phyloP scores from a whole-genome alignment of 1,140 invertebrate genomes.

The Metopolophium dirhodum region DNA sequence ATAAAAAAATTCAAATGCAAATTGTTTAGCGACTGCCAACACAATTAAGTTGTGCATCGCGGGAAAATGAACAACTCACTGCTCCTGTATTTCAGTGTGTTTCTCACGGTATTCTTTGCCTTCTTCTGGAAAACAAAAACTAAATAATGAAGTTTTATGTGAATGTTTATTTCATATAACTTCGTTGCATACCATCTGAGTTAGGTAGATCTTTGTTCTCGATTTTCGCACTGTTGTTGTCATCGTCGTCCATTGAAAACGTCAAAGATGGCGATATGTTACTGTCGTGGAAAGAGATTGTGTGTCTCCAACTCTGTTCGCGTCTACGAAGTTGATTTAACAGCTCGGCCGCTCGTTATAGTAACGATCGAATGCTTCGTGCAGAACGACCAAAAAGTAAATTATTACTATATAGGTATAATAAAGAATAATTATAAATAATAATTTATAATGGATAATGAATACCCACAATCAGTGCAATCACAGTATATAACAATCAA shows the following conservation, averaged over 20 bases:
- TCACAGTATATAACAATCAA: no score
- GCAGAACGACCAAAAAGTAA: no score
- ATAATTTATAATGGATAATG: no score
- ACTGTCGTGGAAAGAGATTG: neutral
- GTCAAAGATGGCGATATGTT: slow-evolving; percentile 27
- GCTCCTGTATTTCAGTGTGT: slow-evolving; percentile 48
- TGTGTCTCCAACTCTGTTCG: neutral
- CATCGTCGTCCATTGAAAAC: slow-evolving; percentile 28
- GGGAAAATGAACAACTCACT: neutral
- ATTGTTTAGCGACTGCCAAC: neutral
- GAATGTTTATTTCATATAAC: neutral
- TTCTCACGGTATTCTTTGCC: slow-evolving; percentile 46
- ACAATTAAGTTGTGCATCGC: neutral
- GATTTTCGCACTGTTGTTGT: slow-evolving; percentile 11
- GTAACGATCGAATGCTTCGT: no score
- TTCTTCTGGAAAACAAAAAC: slow-evolving; percentile 11
- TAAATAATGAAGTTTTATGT: neutral
- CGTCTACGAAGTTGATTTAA: neutral
- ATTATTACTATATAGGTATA: no score
- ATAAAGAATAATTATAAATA: no score
- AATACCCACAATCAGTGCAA: no score
- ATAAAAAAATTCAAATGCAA: neutral
- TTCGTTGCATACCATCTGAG: slow-evolving; percentile 28
- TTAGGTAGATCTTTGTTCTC: slow-evolving; percentile 39
- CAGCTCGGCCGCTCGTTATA: neutral